phyloP scores from a whole-genome alignment of 2,797 vertebrate species.

The Sebastes minor region DNA sequence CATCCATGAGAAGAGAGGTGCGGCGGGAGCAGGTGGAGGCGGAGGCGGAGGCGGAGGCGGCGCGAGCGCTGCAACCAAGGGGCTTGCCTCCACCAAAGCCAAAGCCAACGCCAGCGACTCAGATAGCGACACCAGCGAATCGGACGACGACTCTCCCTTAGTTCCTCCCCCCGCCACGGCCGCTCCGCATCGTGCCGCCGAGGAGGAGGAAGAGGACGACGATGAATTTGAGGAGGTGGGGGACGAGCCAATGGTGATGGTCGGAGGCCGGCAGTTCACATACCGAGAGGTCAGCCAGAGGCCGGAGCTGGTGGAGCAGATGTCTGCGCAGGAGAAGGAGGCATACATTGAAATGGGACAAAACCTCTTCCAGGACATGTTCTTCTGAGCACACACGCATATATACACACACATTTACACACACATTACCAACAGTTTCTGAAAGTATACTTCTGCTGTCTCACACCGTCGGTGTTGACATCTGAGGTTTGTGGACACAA shows the following conservation, averaged over 20 bases:
- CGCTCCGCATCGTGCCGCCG: background rate
- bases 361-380: constrained; percentile 96
- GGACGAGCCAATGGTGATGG: constrained; percentile 89
- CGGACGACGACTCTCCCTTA: constrained; percentile 89
- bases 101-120: constrained; percentile 85
- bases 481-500: background rate
- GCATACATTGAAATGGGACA: constrained; percentile 97
- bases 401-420: background rate
- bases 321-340: constrained; percentile 95
- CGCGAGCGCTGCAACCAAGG: constrained; percentile 64
- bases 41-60: constrained; percentile 26
- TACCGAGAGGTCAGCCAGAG: constrained; percentile 95
- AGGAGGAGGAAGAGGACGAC: constrained; percentile 89
- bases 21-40: constrained; percentile 62
- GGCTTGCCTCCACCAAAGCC: constrained; percentile 26
- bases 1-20: constrained; percentile 93
- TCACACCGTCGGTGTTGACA: background rate
- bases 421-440: background rate
- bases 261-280: constrained; percentile 87
- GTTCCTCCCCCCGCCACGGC: constrained; percentile 50
- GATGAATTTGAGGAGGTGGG: constrained; percentile 96
- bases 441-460: background rate
- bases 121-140: constrained; percentile 97
- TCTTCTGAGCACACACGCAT: constrained; percentile 69
- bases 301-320: constrained; percentile 94